phyloP scores from a whole-genome alignment of 2,888 invertebrate genomes.

The Pemphredon lugubris region DNA sequence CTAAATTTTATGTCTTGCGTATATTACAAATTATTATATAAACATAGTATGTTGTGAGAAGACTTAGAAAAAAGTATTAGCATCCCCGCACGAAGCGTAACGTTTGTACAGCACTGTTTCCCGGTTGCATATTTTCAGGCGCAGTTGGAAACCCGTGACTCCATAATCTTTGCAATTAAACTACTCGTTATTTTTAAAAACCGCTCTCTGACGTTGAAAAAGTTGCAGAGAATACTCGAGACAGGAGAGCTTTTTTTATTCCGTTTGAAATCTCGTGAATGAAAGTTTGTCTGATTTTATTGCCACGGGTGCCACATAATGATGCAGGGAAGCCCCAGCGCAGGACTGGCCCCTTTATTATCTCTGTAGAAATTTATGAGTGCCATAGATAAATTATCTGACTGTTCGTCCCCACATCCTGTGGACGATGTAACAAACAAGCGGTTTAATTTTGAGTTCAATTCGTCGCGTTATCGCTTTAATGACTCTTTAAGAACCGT shows the following conservation, averaged over 20 bases:
- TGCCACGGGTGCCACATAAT: too few relatives aligned
- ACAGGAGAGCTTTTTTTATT: too few relatives aligned
- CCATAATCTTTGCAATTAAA: slow-evolving; percentile 34
- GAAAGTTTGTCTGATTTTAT: too few relatives aligned
- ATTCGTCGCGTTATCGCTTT: too few relatives aligned
- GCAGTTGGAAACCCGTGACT: slow-evolving; percentile 28
- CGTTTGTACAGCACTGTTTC: slow-evolving; percentile 4
- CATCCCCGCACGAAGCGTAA: background rate
- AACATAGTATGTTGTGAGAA: too few relatives aligned
- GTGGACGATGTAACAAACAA: slow-evolving; percentile 48
- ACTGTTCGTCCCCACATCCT: slow-evolving; percentile 2
- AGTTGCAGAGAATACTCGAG: too few relatives aligned
- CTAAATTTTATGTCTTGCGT: too few relatives aligned
- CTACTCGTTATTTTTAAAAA: slow-evolving; percentile 25
- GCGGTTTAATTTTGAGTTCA: slow-evolving; percentile 26
- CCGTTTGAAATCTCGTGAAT: too few relatives aligned
- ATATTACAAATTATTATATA: too few relatives aligned
- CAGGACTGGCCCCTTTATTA: slow-evolving; percentile 38
- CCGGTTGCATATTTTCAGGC: slow-evolving; percentile 43
- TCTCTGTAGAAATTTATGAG: slow-evolving; percentile 42
- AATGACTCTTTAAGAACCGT: too few relatives aligned
- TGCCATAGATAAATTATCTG: slow-evolving; percentile 50
- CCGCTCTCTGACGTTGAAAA: slow-evolving; percentile 17
- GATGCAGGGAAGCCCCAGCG: slow-evolving; percentile 6
- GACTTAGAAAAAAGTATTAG: too few relatives aligned